phyloP scores from a whole-genome alignment of 2,797 vertebrate genomes.

The Neopelma chrysocephalum region DNA sequence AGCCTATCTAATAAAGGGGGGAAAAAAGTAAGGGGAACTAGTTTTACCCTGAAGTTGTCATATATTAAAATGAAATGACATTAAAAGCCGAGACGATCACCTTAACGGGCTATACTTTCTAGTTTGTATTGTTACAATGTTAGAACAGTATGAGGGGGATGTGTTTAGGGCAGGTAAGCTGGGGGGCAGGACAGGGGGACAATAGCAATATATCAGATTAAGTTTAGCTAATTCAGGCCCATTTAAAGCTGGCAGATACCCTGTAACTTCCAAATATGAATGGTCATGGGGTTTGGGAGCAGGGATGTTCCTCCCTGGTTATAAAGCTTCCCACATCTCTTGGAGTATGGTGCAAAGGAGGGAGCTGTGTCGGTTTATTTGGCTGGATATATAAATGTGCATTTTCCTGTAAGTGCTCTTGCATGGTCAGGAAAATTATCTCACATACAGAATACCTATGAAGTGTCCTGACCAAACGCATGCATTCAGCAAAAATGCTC shows the following conservation, averaged over 20 bases:
- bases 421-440: not conserved
- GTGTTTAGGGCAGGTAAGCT: not conserved
- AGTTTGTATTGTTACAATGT: not conserved
- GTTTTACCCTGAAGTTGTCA: not conserved
- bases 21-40: rapidly evolving
- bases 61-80: not conserved
- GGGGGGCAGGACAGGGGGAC: too few species aligned
- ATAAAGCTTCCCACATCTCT: not conserved
- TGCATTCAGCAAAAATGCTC: not conserved
- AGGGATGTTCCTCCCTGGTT: not conserved
- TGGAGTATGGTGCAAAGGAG: rapidly evolving
- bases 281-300: not conserved
- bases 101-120: not conserved
- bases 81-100: not conserved
- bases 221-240: not conserved
- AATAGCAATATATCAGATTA: not conserved
- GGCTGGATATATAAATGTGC: not conserved
- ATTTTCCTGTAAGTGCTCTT: not conserved
- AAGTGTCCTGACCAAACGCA: not conserved
- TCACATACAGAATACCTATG: not conserved
- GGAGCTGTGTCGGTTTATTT: not conserved
- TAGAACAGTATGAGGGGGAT: not conserved
- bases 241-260: not conserved
- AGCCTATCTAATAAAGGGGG: not conserved
- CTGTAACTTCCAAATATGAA: not conserved